Base-by-base conservation (phyloP, 1,140 invertebrate species). In the Pseudomyrmex concolor region DNA sequence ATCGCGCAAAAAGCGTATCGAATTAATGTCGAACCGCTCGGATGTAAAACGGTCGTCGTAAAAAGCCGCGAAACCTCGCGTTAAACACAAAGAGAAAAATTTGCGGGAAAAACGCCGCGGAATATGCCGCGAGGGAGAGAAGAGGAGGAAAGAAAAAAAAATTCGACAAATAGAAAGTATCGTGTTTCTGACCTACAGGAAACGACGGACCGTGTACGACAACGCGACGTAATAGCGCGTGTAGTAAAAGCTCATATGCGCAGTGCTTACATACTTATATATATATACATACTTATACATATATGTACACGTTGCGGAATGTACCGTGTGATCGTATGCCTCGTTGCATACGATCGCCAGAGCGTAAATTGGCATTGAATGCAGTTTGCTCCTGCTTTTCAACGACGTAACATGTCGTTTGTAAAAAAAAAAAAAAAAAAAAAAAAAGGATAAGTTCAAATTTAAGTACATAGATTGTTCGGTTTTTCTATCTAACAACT, bases 151-250 rank as follows among this genome's bases (percentile, higher is more conserved):
- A 5, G 34, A 1, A 45, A 22, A 34, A 70, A 64, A 71, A 57
- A 25, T 43, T 43, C 7, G 50, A 71, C 10, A 7, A 45, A 50
- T 68, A 76, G 73, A 84, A 62, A 87, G 73, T 83, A 80, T 80
- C 77, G 22, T 19, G 48, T 86, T 77, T 87, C 67, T 84, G 82
- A 87, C 74, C 85, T 84, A 87, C 82, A 84, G 85, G 85, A 87
- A 81, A 74, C 17, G 68, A 71, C 17, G 71, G n/a, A 19, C 12
- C 71, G 68, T 74, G 74, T 34, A 17, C 59, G 48, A 45, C 2
- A 34, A 12, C 15, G 43, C 25, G 57, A 15, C 13, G 48, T 84
- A 83, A 76, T 71, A 76, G 60, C 71, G 50, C 72, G 59, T 43
- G 15, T 59, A 12, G 19, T n/a, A n/a, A n/a, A 64, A 64, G 15